phyloP scores from a whole-genome alignment of 2,888 invertebrate genomes.

The Muschampia plurimacula region DNA sequence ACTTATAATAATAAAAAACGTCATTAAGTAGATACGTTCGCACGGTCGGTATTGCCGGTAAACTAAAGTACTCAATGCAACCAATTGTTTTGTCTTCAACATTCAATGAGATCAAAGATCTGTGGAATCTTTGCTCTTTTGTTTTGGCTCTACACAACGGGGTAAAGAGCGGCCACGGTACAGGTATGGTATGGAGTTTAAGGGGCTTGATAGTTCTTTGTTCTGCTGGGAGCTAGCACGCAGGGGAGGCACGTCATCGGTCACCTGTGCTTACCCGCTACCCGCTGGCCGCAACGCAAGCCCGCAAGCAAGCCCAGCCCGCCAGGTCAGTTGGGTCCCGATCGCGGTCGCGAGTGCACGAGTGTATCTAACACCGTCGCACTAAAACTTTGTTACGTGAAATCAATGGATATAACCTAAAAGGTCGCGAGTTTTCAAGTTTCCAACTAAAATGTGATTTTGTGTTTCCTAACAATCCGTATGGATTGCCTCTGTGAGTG shows the following conservation, averaged over 20 bases:
- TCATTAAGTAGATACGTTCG: too few relatives aligned
- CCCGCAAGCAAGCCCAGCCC: conserved; percentile 43
- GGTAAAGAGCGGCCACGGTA: neutral
- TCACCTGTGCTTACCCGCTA: conserved; percentile 40
- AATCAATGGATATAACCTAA: conserved; percentile 86
- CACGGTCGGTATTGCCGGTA: too few relatives aligned
- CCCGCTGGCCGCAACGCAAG: conserved; percentile 40
- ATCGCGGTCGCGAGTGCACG: conserved; percentile 54
- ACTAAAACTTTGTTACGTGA: conserved; percentile 83
- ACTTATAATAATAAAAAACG: too few relatives aligned
- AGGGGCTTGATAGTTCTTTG: neutral
- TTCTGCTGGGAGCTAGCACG: neutral
- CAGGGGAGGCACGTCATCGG: conserved; percentile 39
- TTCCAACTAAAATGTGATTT: conserved; percentile 69
- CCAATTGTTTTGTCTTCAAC: neutral
- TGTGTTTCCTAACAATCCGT: conserved; percentile 55
- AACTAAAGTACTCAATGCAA: too few relatives aligned
- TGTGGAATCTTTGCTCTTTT: neutral
- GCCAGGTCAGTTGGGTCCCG: conserved; percentile 69
- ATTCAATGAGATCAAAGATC: neutral
- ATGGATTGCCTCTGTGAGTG: conserved; percentile 58
- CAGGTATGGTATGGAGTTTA: neutral
- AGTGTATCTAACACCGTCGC: conserved; percentile 46
- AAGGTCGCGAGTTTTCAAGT: conserved; percentile 57
- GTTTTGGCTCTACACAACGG: neutral